Conservation (phyloP, 1,140 invertebrate genomes). For the Drosophila bocqueti region DNA sequence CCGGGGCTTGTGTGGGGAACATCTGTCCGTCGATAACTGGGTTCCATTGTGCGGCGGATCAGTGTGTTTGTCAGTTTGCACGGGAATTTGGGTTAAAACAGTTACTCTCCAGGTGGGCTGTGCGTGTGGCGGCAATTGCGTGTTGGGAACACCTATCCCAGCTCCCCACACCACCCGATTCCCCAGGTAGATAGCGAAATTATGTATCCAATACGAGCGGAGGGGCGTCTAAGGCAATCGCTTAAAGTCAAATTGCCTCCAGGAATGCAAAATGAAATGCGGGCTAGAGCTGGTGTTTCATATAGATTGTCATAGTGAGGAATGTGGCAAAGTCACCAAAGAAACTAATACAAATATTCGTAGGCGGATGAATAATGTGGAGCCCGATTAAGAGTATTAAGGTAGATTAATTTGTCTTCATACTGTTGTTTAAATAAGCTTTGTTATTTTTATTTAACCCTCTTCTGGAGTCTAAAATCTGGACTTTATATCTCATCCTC, state of each 20-base stretch:
- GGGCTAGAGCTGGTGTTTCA: conserved; percentile 17
- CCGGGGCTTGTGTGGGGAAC: conserved; percentile 1
- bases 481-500: neutral
- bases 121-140: conserved; percentile 42
- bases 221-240: conserved; percentile 8
- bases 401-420: too few species aligned
- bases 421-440: neutral
- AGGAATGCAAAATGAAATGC: conserved; percentile 51
- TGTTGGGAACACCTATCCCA: conserved; percentile 44
- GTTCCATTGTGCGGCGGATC: conserved; percentile 35
- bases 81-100: conserved; percentile 39
- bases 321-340: conserved; percentile 1
- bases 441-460: neutral
- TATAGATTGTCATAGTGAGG: conserved; percentile 10
- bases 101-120: conserved; percentile 30
- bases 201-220: conserved; percentile 47
- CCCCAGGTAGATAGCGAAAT: conserved; percentile 56
- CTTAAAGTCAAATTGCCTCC: conserved; percentile 45
- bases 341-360: conserved; percentile 15
- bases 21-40: conserved; percentile 24
- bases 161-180: conserved; percentile 36
- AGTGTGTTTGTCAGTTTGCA: conserved; percentile 24
- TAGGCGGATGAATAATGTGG: neutral
- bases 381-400: too few species aligned
- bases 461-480: neutral